Evolutionary conservation across 2,797 vertebrate species (phyloP).

Genomic region (Phylloscopus collybita): DNA sequence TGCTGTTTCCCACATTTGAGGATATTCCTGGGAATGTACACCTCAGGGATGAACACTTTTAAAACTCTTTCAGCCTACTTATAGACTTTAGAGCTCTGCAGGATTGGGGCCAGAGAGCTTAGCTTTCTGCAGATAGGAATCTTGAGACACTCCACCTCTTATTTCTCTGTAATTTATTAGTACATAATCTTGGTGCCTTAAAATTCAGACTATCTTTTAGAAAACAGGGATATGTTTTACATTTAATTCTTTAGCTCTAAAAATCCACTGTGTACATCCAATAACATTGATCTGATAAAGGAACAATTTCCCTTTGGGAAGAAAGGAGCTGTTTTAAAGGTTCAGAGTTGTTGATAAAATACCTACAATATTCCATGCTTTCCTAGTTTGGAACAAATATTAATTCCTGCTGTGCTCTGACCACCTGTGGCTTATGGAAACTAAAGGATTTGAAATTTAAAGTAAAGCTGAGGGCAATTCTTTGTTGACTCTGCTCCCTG

Average conservation of each 20-base stretch:
- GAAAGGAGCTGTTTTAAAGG: background rate
- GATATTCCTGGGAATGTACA: background rate
- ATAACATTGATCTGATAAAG: background rate
- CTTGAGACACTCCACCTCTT: background rate
- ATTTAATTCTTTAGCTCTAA: background rate
- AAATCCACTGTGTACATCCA: background rate
- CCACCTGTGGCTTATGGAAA: background rate
- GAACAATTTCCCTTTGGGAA: background rate
- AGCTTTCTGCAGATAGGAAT: background rate
- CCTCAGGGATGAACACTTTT: background rate
- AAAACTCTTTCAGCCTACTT: background rate
- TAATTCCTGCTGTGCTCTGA: conserved; percentile 2
- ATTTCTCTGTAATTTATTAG: background rate
- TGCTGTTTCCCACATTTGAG: background rate
- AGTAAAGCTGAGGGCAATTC: background rate
- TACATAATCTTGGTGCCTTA: background rate
- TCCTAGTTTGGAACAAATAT: background rate
- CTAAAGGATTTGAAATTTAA: background rate
- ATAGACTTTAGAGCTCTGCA: background rate
- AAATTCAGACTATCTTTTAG: background rate
- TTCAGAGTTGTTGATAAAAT: background rate
- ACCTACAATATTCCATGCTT: background rate
- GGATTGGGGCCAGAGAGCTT: background rate
- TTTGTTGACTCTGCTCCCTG: background rate
- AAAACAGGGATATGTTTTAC: background rate